Percentiles rank a stretch among this genome's conserved stretches.
Evolutionary conservation across 2,888 invertebrate genomes (phyloP).

Genomic region (Monochamus alternatus): DNA sequence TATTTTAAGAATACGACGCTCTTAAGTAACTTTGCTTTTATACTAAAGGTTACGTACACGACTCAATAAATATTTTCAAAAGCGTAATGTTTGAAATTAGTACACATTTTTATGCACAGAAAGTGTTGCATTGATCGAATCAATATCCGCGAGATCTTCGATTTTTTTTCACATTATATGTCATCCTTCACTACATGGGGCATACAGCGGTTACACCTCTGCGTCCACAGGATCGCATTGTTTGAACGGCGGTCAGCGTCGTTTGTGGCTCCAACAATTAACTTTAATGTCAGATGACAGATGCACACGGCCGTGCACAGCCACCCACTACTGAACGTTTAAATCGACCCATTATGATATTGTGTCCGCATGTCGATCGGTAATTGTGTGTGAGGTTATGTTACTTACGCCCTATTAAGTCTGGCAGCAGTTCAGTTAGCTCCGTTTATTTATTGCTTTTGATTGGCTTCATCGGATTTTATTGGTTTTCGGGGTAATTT

Average conservation of each 20-base stretch:
- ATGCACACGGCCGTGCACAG: conserved; percentile 61
- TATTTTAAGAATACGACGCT: too few relatives aligned
- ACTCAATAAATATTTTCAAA: too few relatives aligned
- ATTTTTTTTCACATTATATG: too few relatives aligned
- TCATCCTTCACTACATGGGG: too few relatives aligned
- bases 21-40: too few relatives aligned
- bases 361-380: conserved; percentile 46
- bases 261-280: conserved; percentile 55
- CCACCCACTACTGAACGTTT: conserved; percentile 63
- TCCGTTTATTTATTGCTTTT: conserved; percentile 58
- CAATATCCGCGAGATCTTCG: too few relatives aligned
- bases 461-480: conserved; percentile 56
- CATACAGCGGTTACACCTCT: too few relatives aligned
- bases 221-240: conserved; percentile 11
- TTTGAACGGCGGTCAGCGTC: conserved; percentile 40
- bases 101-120: too few relatives aligned
- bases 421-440: conserved; percentile 60
- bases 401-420: conserved; percentile 65
- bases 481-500: conserved; percentile 54
- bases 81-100: too few relatives aligned
- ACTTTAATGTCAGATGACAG: conserved; percentile 67
- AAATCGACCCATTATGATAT: conserved; percentile 61
- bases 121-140: too few relatives aligned
- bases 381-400: conserved; percentile 56
- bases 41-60: too few relatives aligned